A percentile compares a stretch with the other conserved stretches of the same genome.
These are phyloP conservation scores for Philaenus spumarius DNA, from an alignment of 1,140 invertebrate genomes.

Conservation along the genomic window DNA sequence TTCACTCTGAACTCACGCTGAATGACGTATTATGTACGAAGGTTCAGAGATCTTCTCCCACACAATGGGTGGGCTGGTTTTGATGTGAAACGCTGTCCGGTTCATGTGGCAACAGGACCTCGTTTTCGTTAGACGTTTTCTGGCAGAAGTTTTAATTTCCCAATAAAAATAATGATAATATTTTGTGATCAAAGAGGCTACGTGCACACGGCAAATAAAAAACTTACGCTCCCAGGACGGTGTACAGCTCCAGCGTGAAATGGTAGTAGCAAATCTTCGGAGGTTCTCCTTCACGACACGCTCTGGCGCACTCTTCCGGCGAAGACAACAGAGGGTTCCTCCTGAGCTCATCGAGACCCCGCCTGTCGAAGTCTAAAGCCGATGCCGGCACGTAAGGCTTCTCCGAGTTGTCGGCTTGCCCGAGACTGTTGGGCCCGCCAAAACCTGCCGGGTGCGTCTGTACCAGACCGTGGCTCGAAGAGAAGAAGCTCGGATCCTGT, in stretches of 20 bases:
- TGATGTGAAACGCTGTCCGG: no score
- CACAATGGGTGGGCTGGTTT: no score
- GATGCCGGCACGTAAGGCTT: slow-evolving; percentile 23
- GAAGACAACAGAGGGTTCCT: slow-evolving; percentile 71
- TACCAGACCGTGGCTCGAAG: slow-evolving; percentile 63
- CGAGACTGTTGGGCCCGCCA: slow-evolving; percentile 15
- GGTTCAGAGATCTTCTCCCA: no score
- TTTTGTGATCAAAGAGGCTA: no score
- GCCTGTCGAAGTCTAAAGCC: slow-evolving; percentile 60
- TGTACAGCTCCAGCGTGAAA: slow-evolving; percentile 83
- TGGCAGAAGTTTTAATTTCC: no score
- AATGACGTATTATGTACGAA: no score
- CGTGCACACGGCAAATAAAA: no score
- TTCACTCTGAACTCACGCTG: no score
- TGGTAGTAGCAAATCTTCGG: slow-evolving; percentile 81
- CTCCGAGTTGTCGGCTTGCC: slow-evolving; percentile 35
- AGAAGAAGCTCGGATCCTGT: slow-evolving; percentile 46
- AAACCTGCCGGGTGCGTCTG: slow-evolving; percentile 60
- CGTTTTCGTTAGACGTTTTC: no score
- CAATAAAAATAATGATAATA: no score
- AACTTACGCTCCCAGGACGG: slow-evolving; percentile 81
- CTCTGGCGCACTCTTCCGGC: slow-evolving; percentile 76
- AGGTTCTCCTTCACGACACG: slow-evolving; percentile 72
- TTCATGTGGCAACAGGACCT: no score
- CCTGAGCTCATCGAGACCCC: slow-evolving; percentile 66